phyloP scores from a whole-genome alignment of 1,140 invertebrate genomes.

The Sarcophaga peregrina region DNA sequence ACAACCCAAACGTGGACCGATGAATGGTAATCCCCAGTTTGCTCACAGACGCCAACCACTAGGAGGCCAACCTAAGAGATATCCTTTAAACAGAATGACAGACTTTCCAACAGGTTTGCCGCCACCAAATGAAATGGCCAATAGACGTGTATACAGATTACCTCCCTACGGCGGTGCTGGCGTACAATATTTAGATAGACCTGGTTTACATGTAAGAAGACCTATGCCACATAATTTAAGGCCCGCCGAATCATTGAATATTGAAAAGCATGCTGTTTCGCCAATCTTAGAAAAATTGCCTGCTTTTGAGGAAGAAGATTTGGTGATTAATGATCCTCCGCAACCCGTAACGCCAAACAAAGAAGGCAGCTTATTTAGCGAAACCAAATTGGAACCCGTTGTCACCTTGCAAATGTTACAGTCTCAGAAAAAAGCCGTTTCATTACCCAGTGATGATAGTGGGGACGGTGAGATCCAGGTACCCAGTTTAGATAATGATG shows the following conservation, averaged over 20 bases:
- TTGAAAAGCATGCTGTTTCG: constrained; percentile 56
- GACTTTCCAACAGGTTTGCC: constrained; percentile 48
- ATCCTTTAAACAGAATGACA: constrained; percentile 57
- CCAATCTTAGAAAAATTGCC: constrained; percentile 49
- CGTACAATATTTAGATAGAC: constrained; percentile 53
- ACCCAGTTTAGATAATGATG: constrained; percentile 63
- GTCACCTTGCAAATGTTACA: constrained; percentile 77
- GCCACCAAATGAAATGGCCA: constrained; percentile 50
- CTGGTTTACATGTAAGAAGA: constrained; percentile 50
- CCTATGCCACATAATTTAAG: constrained; percentile 43
- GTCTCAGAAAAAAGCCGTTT: constrained; percentile 63
- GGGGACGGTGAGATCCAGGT: constrained; percentile 61
- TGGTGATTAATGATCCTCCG: constrained; percentile 63
- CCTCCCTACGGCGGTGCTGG: constrained; percentile 54
- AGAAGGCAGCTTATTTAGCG: constrained; percentile 46
- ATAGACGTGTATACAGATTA: constrained; percentile 59
- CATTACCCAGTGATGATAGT: constrained; percentile 53
- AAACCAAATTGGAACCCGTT: constrained; percentile 65
- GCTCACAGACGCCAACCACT: constrained; percentile 54
- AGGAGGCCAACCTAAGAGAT: constrained; percentile 50
- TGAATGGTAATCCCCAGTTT: constrained; percentile 62
- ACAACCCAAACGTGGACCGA: constrained; percentile 50
- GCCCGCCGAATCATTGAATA: constrained; percentile 49
- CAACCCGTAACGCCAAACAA: constrained; percentile 55
- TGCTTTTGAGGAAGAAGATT: constrained; percentile 62